Percentiles rank a stretch among this genome's conserved stretches.
phyloP scores from a whole-genome alignment of 2,797 vertebrate genomes.

The Halcyon leucocephala region DNA sequence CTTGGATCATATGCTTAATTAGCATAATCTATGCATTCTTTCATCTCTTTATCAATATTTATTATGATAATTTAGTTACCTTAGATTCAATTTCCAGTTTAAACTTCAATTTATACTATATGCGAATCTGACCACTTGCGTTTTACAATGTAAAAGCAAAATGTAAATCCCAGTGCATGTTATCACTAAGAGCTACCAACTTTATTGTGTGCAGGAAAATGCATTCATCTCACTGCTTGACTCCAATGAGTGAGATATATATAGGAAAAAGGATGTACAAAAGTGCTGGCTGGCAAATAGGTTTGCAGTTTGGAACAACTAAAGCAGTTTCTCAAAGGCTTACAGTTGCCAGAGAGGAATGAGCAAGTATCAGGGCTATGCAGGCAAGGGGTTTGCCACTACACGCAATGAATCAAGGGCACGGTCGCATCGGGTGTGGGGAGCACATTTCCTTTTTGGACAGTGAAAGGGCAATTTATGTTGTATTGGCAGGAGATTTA shows the following conservation, averaged over 20 bases:
- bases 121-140: not conserved
- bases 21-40: not conserved
- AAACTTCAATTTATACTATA: not conserved
- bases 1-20: not conserved
- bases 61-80: not conserved
- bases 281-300: not conserved
- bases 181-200: not conserved
- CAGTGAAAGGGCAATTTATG: not conserved
- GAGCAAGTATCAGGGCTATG: not conserved
- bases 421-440: accelerated
- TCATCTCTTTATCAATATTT: not conserved
- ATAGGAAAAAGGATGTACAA: not conserved
- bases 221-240: not conserved
- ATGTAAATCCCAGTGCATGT: not conserved
- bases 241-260: not conserved
- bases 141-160: not conserved
- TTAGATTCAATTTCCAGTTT: not conserved
- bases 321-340: not conserved
- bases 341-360: not conserved
- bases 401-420: not conserved
- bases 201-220: not conserved
- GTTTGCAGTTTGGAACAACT: not conserved
- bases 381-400: not conserved
- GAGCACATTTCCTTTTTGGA: not conserved
- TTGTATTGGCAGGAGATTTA: not conserved